These are phyloP conservation scores for Hydropotes inermis DNA, from an alignment of 2,113 vertebrate genomes.

Conservation along the genomic window DNA sequence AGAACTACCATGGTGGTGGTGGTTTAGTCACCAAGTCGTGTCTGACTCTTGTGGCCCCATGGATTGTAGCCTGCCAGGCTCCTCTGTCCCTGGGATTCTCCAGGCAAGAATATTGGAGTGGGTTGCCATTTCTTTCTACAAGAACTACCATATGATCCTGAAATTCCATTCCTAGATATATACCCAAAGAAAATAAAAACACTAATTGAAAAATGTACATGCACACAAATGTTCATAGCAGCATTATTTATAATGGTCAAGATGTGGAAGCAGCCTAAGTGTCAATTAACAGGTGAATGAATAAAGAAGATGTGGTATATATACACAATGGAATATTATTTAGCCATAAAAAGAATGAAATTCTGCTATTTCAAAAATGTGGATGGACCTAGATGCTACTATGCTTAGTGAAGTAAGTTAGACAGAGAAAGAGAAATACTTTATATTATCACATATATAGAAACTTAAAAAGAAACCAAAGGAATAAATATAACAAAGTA, in stretches of 20 bases:
- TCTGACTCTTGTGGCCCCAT: not conserved
- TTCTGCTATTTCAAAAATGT: not conserved
- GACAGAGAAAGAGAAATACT: not conserved
- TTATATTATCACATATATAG: not conserved
- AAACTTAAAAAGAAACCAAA: not conserved
- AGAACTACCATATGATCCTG: not conserved
- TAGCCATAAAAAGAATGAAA: not conserved
- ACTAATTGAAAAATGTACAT: not conserved
- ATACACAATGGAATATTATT: not conserved
- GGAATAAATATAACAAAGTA: not conserved
- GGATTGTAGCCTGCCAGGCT: not conserved
- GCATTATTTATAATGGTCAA: not conserved
- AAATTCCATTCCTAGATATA: not conserved
- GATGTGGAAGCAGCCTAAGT: not conserved
- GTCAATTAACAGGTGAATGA: not conserved
- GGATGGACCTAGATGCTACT: not conserved
- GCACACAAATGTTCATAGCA: not conserved
- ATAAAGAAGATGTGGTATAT: not conserved
- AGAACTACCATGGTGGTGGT: not conserved
- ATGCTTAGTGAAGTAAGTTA: not conserved
- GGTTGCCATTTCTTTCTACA: not conserved
- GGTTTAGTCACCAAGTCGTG: not conserved
- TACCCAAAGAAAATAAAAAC: not conserved
- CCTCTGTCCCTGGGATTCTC: not conserved
- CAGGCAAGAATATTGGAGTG: not conserved